Evolutionary conservation across 92 coral and sea anemone genomes (phyloP).

Genomic region (Meandrina meandrites): DNA sequence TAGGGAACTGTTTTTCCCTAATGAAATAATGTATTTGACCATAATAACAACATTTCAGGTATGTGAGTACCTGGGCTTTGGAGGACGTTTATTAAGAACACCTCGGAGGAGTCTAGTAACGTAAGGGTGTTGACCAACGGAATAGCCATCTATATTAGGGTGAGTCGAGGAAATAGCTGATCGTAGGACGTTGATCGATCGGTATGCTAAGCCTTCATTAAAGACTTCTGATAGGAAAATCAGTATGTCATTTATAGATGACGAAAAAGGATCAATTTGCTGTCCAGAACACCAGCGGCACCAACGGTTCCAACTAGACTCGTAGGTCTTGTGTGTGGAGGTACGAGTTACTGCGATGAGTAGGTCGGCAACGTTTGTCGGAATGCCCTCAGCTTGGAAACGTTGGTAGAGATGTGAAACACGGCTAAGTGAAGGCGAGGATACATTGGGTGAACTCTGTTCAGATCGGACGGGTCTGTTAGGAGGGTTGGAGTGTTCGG

Average conservation of each 20-base stretch:
- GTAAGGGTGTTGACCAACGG: constrained; percentile 52
- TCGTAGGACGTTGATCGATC: constrained; percentile 29
- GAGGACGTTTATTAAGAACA: constrained; percentile 46
- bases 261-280: constrained; percentile 60
- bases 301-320: constrained; percentile 18
- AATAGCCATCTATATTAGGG: constrained; percentile 22
- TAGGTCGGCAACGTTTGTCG: constrained; percentile 52
- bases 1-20: constrained; percentile 26
- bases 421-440: constrained; percentile 58
- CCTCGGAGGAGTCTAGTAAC: constrained; percentile 43
- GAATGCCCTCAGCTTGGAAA: constrained; percentile 56
- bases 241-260: constrained; percentile 40
- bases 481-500: constrained; percentile 29
- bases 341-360: constrained; percentile 61
- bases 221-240: constrained; percentile 16
- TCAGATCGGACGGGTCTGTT: constrained; percentile 38
- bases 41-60: constrained; percentile 17
- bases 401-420: constrained; percentile 49
- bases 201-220: constrained; percentile 35
- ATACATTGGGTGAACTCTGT: constrained; percentile 55
- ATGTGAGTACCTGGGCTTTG: constrained; percentile 37
- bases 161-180: constrained; percentile 39
- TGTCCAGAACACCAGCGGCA: constrained; percentile 58
- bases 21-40: constrained; percentile 9
- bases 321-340: constrained; percentile 60